Conservation (phyloP, 2,797 vertebrate species). For the Tinamus major region DNA sequence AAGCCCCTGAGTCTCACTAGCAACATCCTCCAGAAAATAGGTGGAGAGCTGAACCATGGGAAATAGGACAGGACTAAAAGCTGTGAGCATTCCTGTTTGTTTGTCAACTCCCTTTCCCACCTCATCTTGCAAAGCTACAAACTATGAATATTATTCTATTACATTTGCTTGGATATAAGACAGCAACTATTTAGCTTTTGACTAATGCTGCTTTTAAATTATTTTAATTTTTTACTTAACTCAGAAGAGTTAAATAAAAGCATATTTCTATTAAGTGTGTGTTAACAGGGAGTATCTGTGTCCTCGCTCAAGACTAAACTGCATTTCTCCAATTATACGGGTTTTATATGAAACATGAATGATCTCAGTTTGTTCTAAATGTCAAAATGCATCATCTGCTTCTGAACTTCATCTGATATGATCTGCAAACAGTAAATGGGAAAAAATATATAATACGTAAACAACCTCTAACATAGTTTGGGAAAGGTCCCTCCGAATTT, state of each 20-base stretch:
- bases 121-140: not conserved
- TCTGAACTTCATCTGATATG: not conserved
- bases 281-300: not conserved
- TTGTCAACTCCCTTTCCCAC: not conserved
- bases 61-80: not conserved
- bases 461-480: not conserved
- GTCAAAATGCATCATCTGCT: not conserved
- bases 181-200: not conserved
- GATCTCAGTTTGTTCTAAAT: not conserved
- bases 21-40: not conserved
- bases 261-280: not conserved
- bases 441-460: not conserved
- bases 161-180: not conserved
- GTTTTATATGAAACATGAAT: rapidly evolving
- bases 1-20: not conserved
- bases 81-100: not conserved
- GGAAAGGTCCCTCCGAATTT: not conserved
- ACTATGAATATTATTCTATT: not conserved
- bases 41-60: not conserved
- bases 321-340: not conserved
- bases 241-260: not conserved
- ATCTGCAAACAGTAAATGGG: not conserved
- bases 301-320: not conserved
- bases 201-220: not conserved
- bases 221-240: not conserved